Evolutionary conservation across 2,888 invertebrate genomes (phyloP).

Genomic region (Allygus modestus): DNA sequence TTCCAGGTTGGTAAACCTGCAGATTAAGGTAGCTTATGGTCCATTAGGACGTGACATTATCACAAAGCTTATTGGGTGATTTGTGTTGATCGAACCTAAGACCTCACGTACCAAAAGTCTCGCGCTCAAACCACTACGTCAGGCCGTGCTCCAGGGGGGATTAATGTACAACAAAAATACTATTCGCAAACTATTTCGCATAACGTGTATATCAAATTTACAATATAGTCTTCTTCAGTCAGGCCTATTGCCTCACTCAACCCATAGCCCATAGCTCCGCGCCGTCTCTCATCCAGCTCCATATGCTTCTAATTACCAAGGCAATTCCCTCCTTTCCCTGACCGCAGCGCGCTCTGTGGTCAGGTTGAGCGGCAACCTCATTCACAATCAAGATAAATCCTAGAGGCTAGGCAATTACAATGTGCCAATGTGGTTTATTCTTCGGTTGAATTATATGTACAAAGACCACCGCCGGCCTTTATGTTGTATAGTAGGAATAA

Average conservation of each 20-base stretch:
- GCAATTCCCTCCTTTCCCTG: slow-evolving; percentile 26
- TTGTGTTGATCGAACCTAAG: too few species aligned
- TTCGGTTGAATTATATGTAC: slow-evolving; percentile 3
- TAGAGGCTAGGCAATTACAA: slow-evolving; percentile 15
- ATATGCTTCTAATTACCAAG: slow-evolving; percentile 34
- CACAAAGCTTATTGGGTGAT: too few species aligned
- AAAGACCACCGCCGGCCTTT: not conserved
- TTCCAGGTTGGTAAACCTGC: too few species aligned
- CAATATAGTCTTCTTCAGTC: too few species aligned
- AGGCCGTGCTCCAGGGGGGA: too few species aligned
- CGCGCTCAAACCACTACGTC: too few species aligned
- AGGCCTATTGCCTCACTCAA: not conserved
- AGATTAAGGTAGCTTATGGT: too few species aligned
- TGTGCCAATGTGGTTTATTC: slow-evolving; percentile 24
- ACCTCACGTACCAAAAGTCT: too few species aligned
- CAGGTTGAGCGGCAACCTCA: not conserved
- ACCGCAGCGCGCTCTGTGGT: slow-evolving; percentile 15
- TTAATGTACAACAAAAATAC: too few species aligned
- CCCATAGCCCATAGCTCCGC: not conserved
- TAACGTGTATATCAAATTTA: too few species aligned
- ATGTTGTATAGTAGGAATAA: not conserved
- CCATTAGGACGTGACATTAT: too few species aligned
- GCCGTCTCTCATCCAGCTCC: slow-evolving; percentile 2
- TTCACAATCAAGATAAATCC: slow-evolving; percentile 34
- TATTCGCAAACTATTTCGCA: too few species aligned